A percentile compares a stretch with the other conserved stretches of the same genome.
Evolutionary conservation across 1,140 invertebrate genomes (phyloP).

Genomic region (Drosophila punjabiensis): DNA sequence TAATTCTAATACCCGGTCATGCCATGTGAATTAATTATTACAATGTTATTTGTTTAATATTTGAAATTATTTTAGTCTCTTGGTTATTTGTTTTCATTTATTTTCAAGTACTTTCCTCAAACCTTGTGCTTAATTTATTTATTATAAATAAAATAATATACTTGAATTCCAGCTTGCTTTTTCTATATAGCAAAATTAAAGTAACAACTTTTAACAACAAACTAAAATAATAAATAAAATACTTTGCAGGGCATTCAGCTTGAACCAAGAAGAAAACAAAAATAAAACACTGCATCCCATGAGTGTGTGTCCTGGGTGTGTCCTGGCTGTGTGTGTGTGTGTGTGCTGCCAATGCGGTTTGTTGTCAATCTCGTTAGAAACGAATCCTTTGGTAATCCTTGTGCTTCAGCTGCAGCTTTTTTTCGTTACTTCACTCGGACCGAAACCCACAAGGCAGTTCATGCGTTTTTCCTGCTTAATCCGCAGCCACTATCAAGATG

Average conservation of each 20-base stretch:
- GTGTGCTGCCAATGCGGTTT: conserved; percentile 64
- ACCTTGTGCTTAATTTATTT: no score
- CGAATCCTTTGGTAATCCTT: conserved; percentile 83
- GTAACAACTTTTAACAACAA: no score
- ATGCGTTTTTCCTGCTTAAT: conserved; percentile 74
- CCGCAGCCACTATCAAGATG: conserved; percentile 79
- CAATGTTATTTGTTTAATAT: no score
- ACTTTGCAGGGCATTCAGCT: not conserved
- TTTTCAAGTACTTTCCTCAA: no score
- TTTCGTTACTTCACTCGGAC: conserved; percentile 31
- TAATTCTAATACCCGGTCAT: no score
- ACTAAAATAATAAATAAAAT: not conserved
- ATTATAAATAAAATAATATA: no score
- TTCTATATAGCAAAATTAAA: no score
- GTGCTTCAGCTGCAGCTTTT: conserved; percentile 78
- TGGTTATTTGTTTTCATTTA: no score
- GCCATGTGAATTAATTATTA: no score
- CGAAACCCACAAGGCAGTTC: conserved; percentile 37
- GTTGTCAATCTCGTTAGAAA: conserved; percentile 84
- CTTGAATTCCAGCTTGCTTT: no score
- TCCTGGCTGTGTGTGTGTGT: not conserved
- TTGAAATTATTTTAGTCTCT: no score
- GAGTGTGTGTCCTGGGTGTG: conserved; percentile 12
- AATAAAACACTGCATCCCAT: conserved; percentile 66
- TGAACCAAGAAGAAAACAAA: conserved; percentile 22